A percentile compares a stretch with the other conserved stretches of the same genome.
Evolutionary conservation across 2,113 vertebrate genomes (phyloP).

Genomic region (Micronycteris hirsuta): DNA sequence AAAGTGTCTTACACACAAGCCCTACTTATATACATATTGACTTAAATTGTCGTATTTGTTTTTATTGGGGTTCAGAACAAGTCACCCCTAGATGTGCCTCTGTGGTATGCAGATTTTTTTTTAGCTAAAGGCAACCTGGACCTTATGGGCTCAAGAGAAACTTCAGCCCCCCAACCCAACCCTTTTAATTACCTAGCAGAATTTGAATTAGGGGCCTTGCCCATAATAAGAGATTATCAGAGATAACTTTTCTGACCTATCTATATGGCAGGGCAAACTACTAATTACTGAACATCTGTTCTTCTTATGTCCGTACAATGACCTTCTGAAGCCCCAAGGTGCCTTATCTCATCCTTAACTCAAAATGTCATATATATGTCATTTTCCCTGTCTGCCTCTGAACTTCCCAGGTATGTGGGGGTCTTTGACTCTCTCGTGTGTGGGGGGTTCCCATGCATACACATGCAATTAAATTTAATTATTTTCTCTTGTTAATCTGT

Average conservation of each 20-base stretch:
- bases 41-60: background rate
- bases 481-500: background rate
- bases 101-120: background rate
- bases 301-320: background rate
- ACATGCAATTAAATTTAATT: background rate
- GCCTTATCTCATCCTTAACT: background rate
- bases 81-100: background rate
- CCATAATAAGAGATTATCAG: background rate
- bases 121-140: background rate
- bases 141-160: background rate
- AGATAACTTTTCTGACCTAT: background rate
- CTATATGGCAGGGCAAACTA: background rate
- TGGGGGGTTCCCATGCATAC: background rate
- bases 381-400: background rate
- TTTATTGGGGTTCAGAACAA: background rate
- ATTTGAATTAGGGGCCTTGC: background rate
- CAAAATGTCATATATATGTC: background rate
- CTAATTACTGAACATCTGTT: background rate
- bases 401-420: background rate
- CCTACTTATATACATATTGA: slow-evolving; percentile 5
- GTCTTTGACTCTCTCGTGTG: background rate
- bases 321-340: background rate
- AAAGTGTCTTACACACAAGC: slow-evolving; percentile 13
- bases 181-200: background rate
- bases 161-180: background rate